Evolutionary conservation across 2,113 vertebrate genomes (phyloP).

Genomic region (Ammodytes dubius): DNA sequence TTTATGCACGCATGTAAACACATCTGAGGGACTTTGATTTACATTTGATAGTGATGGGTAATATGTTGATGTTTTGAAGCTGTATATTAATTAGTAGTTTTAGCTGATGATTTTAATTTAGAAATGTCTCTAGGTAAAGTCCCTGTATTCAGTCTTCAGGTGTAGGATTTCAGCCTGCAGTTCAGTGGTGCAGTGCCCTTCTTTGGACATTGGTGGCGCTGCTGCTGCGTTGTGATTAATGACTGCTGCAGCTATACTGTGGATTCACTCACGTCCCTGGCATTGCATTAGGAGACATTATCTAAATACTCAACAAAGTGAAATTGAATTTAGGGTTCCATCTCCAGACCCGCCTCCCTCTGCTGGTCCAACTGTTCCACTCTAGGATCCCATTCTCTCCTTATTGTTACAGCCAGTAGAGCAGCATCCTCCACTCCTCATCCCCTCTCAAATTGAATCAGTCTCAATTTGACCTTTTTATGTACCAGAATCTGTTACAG

Average conservation of each 20-base stretch:
- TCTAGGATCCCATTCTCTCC: conserved; percentile 81
- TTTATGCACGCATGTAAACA: neutral
- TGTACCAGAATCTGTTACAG: conserved; percentile 76
- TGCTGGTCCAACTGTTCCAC: conserved; percentile 68
- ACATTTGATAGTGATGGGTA: neutral
- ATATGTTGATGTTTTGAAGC: neutral
- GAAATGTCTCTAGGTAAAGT: conserved; percentile 13
- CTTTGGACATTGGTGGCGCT: conserved; percentile 77
- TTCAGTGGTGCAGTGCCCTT: conserved; percentile 30
- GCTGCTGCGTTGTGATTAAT: conserved; percentile 75
- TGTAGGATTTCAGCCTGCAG: conserved; percentile 13
- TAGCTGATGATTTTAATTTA: neutral
- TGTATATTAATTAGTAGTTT: neutral
- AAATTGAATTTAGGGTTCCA: conserved; percentile 83
- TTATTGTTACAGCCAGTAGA: conserved; percentile 78
- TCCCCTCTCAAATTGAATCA: conserved; percentile 84
- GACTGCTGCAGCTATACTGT: conserved; percentile 38
- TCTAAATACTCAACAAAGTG: conserved; percentile 85
- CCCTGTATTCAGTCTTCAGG: conserved; percentile 15
- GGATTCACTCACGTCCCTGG: conserved; percentile 55
- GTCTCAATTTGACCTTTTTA: conserved; percentile 84
- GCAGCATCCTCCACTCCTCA: conserved; percentile 77
- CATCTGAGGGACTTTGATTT: neutral
- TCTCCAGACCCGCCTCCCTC: conserved; percentile 24
- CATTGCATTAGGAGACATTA: conserved; percentile 83